These are phyloP conservation scores for Fistularia commersonii DNA, from an alignment of 2,797 vertebrate genomes.

Conservation along the genomic window DNA sequence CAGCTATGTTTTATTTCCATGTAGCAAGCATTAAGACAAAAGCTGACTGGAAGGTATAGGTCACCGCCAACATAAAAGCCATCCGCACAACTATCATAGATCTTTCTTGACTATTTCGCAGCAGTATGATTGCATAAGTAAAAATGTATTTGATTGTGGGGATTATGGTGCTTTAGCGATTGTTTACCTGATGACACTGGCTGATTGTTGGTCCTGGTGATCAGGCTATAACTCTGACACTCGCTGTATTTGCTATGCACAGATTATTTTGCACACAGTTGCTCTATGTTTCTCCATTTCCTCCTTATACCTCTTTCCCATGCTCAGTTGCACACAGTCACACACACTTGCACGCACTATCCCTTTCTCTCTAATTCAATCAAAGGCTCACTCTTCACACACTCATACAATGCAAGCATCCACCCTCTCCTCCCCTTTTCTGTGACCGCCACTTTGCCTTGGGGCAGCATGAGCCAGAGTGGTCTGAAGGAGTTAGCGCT, in stretches of 20 bases:
- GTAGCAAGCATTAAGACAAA: too few relatives aligned
- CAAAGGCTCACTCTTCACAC: constrained; percentile 55
- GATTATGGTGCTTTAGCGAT: neutral
- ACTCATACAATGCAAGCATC: constrained; percentile 43
- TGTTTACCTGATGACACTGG: neutral
- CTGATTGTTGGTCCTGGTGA: neutral
- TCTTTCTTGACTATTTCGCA: too few relatives aligned
- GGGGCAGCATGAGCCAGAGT: constrained; percentile 62
- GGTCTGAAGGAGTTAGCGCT: constrained; percentile 73
- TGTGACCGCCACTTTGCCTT: constrained; percentile 67
- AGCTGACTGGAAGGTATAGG: too few relatives aligned
- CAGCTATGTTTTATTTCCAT: too few relatives aligned
- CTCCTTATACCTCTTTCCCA: constrained; percentile 45
- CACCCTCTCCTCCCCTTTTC: constrained; percentile 15
- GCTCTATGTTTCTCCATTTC: constrained; percentile 1
- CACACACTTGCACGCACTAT: constrained; percentile 28
- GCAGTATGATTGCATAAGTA: neutral
- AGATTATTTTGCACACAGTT: neutral
- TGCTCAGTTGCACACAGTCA: constrained; percentile 44
- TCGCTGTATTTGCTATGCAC: neutral
- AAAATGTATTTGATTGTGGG: neutral
- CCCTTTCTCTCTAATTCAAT: constrained; percentile 43
- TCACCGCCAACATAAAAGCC: neutral
- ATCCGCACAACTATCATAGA: neutral
- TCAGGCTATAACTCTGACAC: neutral